A percentile compares a stretch with the other conserved stretches of the same genome.
phyloP scores from a whole-genome alignment of 2,113 vertebrate genomes.

The Mormyrus lacerda region DNA sequence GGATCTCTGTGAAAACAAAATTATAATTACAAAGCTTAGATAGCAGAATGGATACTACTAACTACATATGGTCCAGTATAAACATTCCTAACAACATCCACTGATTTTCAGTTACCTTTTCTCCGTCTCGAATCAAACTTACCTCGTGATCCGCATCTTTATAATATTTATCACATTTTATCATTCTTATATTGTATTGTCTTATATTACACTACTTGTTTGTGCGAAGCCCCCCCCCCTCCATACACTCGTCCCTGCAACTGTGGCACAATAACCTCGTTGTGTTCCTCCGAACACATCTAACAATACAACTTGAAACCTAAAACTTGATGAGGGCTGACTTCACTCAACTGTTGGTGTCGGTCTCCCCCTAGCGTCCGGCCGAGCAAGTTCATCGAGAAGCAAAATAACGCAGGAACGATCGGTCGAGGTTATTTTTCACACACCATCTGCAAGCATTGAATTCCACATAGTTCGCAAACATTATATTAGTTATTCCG shows the following conservation, averaged over 20 bases:
- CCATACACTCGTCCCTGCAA: background rate
- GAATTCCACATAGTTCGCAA: background rate
- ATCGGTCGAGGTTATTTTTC: background rate
- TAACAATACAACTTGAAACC: background rate
- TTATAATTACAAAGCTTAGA: background rate
- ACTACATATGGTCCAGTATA: background rate
- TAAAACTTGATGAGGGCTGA: background rate
- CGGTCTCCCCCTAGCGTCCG: constrained; percentile 12
- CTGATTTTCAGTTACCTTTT: background rate
- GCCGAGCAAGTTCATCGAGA: background rate
- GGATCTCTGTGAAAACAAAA: background rate
- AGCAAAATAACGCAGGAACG: background rate
- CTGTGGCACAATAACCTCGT: background rate
- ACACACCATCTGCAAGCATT: background rate
- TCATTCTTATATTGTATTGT: background rate
- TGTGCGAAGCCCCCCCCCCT: background rate
- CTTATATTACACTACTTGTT: background rate
- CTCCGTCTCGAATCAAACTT: background rate
- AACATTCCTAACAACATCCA: background rate
- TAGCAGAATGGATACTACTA: background rate
- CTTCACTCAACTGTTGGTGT: background rate
- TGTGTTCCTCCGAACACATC: background rate
- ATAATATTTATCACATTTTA: background rate
- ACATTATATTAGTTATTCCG: background rate
- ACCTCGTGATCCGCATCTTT: background rate